Evolutionary conservation across 1,140 invertebrate genomes (phyloP), one percentile per base, ranked within the genome.

Genomic region (Centruroides vittatus): DNA sequence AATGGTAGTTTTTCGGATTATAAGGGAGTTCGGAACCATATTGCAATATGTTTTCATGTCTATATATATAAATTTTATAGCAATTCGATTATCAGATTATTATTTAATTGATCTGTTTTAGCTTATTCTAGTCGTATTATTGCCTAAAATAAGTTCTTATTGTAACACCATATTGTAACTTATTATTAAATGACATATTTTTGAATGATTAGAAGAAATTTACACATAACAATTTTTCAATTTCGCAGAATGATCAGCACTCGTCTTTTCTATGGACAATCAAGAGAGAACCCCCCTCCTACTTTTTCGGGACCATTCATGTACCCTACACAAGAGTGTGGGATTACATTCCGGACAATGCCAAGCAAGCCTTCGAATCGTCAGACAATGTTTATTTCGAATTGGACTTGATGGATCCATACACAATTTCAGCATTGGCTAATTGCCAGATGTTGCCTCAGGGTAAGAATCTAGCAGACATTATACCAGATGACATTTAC

Each of bases 231-330:
- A 23, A 23, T 62, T 55, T 60, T 64, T 61, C 59, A 66, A 46
- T 66, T 62, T 70, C 62, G 49, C 63, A 71, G 68, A 62, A 68
- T 56, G 64, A 62, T 11, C 55, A 70, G 5, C 63, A 73, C 7
- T 73, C 73, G 55, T 76, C 74, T 9, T 77, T 77, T 66, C 65
- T 76, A 57, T 77, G 76, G 76, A 70, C 64, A 8, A 63, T 77
- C 11, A 64, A 68, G 47, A 61, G 73, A 10, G 65, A 73, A 55
- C 78, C 78, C 10, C 73, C 78, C 5, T 76, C 79, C 3, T 81
- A 79, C 68, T 76, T 81, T 62, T 81, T 81, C 67, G 80, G 80
- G 35, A 81, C 80, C 47, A 81, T 81, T 62, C 80, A 81, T 70
- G 80, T 81, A 36, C 79, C 80, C 1, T 81, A 80, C 67, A 78